Conservation (phyloP, 2,888 invertebrate genomes). For the Gryllus longicercus region DNA sequence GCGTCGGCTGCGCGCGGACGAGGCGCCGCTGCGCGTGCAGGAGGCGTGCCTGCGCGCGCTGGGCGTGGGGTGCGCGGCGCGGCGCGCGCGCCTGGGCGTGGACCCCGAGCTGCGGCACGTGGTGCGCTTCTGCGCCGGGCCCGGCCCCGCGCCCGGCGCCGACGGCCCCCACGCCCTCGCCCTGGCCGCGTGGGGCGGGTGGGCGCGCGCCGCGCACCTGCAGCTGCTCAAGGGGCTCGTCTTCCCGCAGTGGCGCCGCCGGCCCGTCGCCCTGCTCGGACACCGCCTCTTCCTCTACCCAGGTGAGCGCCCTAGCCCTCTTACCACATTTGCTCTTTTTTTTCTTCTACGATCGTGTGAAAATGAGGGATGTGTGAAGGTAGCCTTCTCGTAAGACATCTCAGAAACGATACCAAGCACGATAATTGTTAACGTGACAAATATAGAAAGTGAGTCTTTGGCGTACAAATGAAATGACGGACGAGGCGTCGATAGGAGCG, state of each 20-base stretch:
- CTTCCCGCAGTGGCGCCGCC: conserved; percentile 65
- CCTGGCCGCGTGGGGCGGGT: conserved; percentile 41
- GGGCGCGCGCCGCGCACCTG: conserved; percentile 49
- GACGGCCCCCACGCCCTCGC: conserved; percentile 53
- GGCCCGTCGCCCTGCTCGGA: conserved; percentile 59
- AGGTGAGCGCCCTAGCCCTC: conserved; percentile 42
- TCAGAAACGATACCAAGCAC: too few relatives aligned
- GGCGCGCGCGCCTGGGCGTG: conserved; percentile 60
- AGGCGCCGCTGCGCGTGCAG: conserved; percentile 59
- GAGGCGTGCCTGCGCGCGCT: conserved; percentile 58
- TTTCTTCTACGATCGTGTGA: background rate
- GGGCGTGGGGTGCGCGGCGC: conserved; percentile 58
- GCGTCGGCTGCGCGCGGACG: conserved; percentile 54
- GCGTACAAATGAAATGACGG: too few relatives aligned
- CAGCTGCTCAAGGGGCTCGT: conserved; percentile 64
- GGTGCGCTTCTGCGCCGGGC: conserved; percentile 61
- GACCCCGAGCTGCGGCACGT: conserved; percentile 62
- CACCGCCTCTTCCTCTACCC: conserved; percentile 59
- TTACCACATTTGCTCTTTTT: too few relatives aligned
- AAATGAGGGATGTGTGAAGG: too few relatives aligned
- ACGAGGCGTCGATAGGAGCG: too few relatives aligned
- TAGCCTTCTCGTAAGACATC: too few relatives aligned
- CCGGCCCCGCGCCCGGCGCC: conserved; percentile 57
- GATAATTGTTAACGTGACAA: too few relatives aligned
- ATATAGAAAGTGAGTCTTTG: too few relatives aligned